phyloP scores from a whole-genome alignment of 2,888 invertebrate genomes.

The Syrista parreyssii region DNA sequence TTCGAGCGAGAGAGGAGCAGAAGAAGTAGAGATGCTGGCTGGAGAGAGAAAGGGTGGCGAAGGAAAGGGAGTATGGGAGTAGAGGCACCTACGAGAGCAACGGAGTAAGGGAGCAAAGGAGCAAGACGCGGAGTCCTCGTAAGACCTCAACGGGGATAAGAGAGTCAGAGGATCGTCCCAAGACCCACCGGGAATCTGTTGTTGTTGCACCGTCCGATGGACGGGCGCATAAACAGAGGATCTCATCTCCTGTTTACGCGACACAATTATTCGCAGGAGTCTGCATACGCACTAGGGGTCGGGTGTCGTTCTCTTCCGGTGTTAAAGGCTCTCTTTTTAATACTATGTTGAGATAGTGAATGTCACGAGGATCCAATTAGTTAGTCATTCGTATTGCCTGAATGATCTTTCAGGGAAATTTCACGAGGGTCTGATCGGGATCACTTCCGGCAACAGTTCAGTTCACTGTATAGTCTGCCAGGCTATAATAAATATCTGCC shows the following conservation, averaged over 20 bases:
- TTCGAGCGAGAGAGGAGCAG: conserved; percentile 28
- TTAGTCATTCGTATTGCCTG: neutral
- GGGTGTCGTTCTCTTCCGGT: neutral
- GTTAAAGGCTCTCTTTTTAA: neutral
- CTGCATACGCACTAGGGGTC: neutral
- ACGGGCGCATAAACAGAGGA: conserved; percentile 58
- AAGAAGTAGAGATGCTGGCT: conserved; percentile 10
- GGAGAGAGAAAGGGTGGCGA: conserved; percentile 8
- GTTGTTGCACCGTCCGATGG: conserved; percentile 61
- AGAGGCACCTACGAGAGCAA: conserved; percentile 31
- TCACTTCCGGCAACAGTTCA: neutral
- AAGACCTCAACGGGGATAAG: conserved; percentile 49
- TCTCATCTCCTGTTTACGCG: conserved; percentile 51
- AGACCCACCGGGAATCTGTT: conserved; percentile 64
- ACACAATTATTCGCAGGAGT: neutral
- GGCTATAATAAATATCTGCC: too few species aligned
- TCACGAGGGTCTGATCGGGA: neutral
- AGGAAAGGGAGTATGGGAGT: conserved; percentile 15
- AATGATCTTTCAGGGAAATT: neutral
- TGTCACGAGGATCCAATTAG: neutral
- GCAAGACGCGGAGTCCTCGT: conserved; percentile 28
- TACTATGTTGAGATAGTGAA: neutral
- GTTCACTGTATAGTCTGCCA: neutral
- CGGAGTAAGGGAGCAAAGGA: conserved; percentile 17
- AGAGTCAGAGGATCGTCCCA: conserved; percentile 58